Percentiles rank a stretch among this genome's conserved stretches.
phyloP scores from a whole-genome alignment of 1,140 invertebrate species.

The Calephelis nemesis region DNA sequence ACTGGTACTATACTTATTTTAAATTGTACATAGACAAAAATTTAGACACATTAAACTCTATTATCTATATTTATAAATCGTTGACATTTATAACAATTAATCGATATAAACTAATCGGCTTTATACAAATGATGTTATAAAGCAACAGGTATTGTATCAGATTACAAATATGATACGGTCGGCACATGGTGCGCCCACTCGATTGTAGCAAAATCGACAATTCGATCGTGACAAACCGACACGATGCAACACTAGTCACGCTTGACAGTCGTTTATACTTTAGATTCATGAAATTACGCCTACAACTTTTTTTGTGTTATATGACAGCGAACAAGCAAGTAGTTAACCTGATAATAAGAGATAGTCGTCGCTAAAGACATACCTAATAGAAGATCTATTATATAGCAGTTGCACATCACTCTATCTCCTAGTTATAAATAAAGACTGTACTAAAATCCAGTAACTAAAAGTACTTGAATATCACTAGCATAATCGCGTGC shows the following conservation, averaged over 20 bases:
- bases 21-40: no score
- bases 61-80: constrained; percentile 36
- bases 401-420: no score
- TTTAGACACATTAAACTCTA: no score
- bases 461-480: no score
- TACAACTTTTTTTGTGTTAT: no score
- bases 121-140: constrained; percentile 29
- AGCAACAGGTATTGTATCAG: constrained; percentile 50
- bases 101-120: constrained; percentile 26
- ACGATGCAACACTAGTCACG: constrained; percentile 25
- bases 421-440: no score
- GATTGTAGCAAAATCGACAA: constrained; percentile 60
- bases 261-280: neutral
- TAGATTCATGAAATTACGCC: neutral
- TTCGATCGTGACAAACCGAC: constrained; percentile 53
- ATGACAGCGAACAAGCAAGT: no score
- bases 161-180: constrained; percentile 57
- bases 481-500: no score
- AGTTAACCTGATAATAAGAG: no score
- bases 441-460: no score
- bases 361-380: no score
- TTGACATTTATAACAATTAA: constrained; percentile 22
- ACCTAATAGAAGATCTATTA: neutral
- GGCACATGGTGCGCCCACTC: constrained; percentile 62
- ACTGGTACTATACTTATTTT: no score